A percentile compares a stretch with the other conserved stretches of the same genome.
These are phyloP conservation scores for Octonoba sinensis DNA, from an alignment of 2,888 invertebrate species.

Conservation along the genomic window DNA sequence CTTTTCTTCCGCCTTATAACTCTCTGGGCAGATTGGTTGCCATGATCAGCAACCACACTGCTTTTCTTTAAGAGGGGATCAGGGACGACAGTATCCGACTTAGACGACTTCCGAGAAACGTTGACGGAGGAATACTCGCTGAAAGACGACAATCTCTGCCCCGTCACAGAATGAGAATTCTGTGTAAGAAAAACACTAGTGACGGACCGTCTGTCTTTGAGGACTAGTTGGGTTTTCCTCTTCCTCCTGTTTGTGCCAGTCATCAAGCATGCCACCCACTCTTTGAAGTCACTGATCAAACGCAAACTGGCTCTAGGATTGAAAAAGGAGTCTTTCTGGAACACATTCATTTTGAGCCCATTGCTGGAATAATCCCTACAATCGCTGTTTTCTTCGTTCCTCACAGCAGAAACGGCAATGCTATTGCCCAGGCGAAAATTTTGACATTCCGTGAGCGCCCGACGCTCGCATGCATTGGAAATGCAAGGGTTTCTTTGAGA, in stretches of 20 bases:
- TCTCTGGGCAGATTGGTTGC: not conserved
- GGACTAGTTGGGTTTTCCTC: constrained; percentile 16
- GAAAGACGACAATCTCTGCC: constrained; percentile 48
- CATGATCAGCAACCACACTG: too few species aligned
- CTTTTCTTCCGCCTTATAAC: constrained; percentile 41
- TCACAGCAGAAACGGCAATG: not conserved
- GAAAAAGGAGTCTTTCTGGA: constrained; percentile 36
- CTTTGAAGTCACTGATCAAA: constrained; percentile 38
- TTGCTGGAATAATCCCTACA: constrained; percentile 8
- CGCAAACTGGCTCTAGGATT: constrained; percentile 36
- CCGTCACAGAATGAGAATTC: constrained; percentile 41
- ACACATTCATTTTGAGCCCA: not conserved
- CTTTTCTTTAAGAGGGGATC: too few species aligned
- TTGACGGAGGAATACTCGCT: constrained; percentile 47
- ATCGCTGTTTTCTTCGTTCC: not conserved
- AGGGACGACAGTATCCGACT: too few species aligned
- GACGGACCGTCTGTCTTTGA: constrained; percentile 45
- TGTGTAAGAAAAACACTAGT: constrained; percentile 45
- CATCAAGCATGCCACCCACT: constrained; percentile 50
- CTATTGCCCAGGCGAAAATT: not conserved
- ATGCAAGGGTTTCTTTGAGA: not conserved
- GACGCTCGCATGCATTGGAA: not conserved
- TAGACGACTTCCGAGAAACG: not conserved
- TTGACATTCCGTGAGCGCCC: not conserved
- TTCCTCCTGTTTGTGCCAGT: constrained; percentile 36